A percentile compares a stretch with the other conserved stretches of the same genome.
Conservation (phyloP, 2,888 invertebrate species). For the Mesochorus sp. region DNA sequence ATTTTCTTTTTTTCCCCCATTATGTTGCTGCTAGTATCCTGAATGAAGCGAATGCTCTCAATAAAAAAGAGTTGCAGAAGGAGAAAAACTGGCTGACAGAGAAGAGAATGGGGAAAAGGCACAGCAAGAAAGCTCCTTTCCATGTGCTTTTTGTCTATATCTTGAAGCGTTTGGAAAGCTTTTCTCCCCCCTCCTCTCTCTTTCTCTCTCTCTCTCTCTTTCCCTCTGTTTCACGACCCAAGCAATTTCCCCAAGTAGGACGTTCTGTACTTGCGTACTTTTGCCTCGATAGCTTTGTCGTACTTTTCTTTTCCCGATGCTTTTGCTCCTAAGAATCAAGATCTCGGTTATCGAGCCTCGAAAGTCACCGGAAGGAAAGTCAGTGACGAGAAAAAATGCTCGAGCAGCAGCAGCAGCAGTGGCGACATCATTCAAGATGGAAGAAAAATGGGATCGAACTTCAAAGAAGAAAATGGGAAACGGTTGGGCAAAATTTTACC, state of each 20-base stretch:
- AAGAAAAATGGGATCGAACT: slow-evolving; percentile 44
- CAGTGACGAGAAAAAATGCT: background rate
- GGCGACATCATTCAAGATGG: background rate
- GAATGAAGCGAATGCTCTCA: background rate
- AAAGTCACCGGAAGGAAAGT: background rate
- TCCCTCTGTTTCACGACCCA: slow-evolving; percentile 17
- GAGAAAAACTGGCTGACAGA: background rate
- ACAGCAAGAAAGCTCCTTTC: no score
- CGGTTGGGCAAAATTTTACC: slow-evolving; percentile 7
- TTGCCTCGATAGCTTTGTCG: background rate
- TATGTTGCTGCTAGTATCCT: no score
- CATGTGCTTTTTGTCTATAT: no score
- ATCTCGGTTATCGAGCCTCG: slow-evolving; percentile 14
- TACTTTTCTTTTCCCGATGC: background rate
- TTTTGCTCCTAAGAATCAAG: slow-evolving; percentile 19
- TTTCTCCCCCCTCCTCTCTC: background rate
- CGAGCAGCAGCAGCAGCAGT: slow-evolving; percentile 1
- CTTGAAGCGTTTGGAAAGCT: no score
- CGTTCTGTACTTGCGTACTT: background rate
- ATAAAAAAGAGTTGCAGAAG: background rate
- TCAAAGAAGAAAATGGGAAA: slow-evolving; percentile 52
- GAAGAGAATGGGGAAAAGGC: no score
- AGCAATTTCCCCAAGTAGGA: slow-evolving; percentile 20
- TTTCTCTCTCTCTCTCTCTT: background rate
- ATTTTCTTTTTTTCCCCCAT: background rate